These are phyloP conservation scores for Pachycephala philippinensis DNA, from an alignment of 2,113 vertebrate genomes.

Conservation along the genomic window DNA sequence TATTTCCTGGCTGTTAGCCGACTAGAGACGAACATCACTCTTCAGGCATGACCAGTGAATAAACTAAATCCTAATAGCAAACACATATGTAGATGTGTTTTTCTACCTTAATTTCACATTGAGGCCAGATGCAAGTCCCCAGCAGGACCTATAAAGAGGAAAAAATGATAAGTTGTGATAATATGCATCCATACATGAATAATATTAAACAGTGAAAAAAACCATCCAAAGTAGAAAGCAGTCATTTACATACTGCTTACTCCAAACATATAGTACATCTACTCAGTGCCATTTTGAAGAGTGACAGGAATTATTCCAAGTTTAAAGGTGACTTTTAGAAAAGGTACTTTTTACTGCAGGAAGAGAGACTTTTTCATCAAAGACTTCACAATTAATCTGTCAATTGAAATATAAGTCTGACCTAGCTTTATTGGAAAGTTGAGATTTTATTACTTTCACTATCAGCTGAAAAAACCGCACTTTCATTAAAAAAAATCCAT, in stretches of 20 bases:
- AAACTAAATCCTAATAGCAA: constrained; percentile 78
- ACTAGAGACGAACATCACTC: constrained; percentile 80
- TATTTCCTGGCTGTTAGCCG: constrained; percentile 78
- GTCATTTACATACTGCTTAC: constrained; percentile 4
- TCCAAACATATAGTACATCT: neutral
- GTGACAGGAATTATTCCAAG: neutral
- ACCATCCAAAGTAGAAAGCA: neutral
- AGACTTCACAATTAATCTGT: neutral
- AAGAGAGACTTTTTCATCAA: neutral
- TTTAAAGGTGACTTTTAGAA: neutral
- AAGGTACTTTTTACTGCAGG: neutral
- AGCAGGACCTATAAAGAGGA: constrained; percentile 83
- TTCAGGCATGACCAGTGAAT: constrained; percentile 84
- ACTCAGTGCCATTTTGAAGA: neutral
- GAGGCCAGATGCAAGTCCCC: constrained; percentile 80
- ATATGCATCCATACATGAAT: constrained; percentile 27
- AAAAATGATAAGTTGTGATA: constrained; percentile 45
- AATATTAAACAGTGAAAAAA: constrained; percentile 19
- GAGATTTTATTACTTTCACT: neutral
- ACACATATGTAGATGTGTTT: constrained; percentile 76
- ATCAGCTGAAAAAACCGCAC: neutral
- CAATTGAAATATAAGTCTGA: neutral
- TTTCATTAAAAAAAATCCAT: neutral
- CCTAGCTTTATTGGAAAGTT: neutral
- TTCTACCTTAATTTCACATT: constrained; percentile 85